These are phyloP conservation scores for Elymnias hypermnestra DNA, from an alignment of 1,140 invertebrate species.

Conservation along the genomic window DNA sequence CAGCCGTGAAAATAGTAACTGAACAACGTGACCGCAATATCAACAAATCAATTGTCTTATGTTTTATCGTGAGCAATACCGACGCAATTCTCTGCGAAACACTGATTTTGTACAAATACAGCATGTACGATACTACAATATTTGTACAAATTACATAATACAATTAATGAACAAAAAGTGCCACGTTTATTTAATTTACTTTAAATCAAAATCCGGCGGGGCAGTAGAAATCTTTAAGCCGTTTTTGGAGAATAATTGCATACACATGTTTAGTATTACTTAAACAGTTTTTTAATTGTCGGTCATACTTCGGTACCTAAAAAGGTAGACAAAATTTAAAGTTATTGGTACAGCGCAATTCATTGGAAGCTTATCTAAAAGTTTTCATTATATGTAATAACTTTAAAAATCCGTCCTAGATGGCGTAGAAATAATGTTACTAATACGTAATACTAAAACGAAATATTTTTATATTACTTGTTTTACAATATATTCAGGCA, in stretches of 20 bases:
- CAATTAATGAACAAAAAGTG: slow-evolving; percentile 9
- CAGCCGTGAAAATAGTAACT: slow-evolving; percentile 73
- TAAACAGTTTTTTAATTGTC: too few relatives aligned
- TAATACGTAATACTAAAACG: too few relatives aligned
- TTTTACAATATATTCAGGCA: too few relatives aligned
- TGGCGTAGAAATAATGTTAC: too few relatives aligned
- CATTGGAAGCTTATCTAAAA: too few relatives aligned
- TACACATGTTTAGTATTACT: too few relatives aligned
- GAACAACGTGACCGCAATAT: slow-evolving; percentile 67
- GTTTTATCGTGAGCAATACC: slow-evolving; percentile 36
- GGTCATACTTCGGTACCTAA: too few relatives aligned
- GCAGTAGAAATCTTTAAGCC: slow-evolving; percentile 5
- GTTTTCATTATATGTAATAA: too few relatives aligned
- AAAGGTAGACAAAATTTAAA: too few relatives aligned
- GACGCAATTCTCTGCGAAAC: slow-evolving; percentile 26
- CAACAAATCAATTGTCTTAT: slow-evolving; percentile 66
- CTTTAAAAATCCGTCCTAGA: too few relatives aligned
- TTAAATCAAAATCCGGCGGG: not conserved
- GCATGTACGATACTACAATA: slow-evolving; percentile 13
- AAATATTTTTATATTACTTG: too few relatives aligned
- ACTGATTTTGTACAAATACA: slow-evolving; percentile 38
- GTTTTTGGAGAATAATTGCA: slow-evolving; percentile 15
- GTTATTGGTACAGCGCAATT: too few relatives aligned
- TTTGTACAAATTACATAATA: slow-evolving; percentile 11
- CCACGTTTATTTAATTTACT: not conserved